These are phyloP conservation scores for Pseudachorutes palmiensis DNA, from an alignment of 1,140 invertebrate species.

Conservation along the genomic window DNA sequence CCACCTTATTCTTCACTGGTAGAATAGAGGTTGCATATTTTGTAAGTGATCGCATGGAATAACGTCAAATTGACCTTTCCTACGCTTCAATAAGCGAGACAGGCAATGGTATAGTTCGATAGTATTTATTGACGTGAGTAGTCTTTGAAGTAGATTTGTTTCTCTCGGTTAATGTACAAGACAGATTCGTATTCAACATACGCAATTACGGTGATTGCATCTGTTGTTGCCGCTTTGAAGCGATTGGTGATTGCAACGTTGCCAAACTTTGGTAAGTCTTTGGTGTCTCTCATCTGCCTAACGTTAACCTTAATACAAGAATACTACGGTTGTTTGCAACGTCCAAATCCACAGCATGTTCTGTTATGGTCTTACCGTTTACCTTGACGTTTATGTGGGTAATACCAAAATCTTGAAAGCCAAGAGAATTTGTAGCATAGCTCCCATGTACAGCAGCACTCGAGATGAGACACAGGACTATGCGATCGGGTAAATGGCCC, in stretches of 20 bases:
- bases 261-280: conserved; percentile 10
- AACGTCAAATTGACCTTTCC: conserved; percentile 9
- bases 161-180: conserved; percentile 21
- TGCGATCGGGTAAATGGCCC: conserved; percentile 28
- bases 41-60: conserved; percentile 15
- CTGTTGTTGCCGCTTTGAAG: conserved; percentile 15
- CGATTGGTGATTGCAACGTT: conserved; percentile 18
- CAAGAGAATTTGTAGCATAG: conserved; percentile 24
- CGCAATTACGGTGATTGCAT: conserved; percentile 12
- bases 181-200: conserved; percentile 30
- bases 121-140: background rate
- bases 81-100: background rate
- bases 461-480: conserved; percentile 22
- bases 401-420: conserved; percentile 23
- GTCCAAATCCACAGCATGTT: conserved; percentile 12
- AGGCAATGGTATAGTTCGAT: background rate
- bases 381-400: conserved; percentile 19
- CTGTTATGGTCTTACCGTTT: conserved; percentile 19
- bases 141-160: conserved; percentile 21
- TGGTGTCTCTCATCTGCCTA: conserved; percentile 19
- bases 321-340: conserved; percentile 7
- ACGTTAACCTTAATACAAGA: conserved; percentile 10
- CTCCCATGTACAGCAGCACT: conserved; percentile 26
- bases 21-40: conserved; percentile 19
- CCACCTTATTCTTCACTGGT: conserved; percentile 4